phyloP scores from a whole-genome alignment of 2,797 vertebrate genomes.

The Sebastes steindachneri region DNA sequence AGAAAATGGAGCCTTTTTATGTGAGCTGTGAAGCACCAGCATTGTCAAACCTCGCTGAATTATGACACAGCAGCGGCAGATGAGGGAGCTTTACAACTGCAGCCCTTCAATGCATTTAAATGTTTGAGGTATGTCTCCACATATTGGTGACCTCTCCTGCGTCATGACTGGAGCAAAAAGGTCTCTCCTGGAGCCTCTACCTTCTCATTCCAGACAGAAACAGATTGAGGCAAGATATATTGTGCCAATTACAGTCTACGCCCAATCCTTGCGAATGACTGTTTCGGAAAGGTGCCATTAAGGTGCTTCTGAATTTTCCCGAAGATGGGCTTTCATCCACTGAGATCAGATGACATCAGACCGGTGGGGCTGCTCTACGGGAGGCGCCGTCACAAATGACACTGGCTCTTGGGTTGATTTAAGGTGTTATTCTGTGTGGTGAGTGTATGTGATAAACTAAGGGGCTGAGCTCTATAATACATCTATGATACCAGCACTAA shows the following conservation, averaged over 20 bases:
- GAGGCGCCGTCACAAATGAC: constrained; percentile 58
- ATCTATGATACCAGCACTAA: constrained; percentile 72
- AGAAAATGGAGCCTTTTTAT: constrained; percentile 66
- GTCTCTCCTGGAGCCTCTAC: constrained; percentile 34
- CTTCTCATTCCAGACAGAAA: constrained; percentile 55
- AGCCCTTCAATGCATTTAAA: constrained; percentile 60
- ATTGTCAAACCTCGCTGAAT: constrained; percentile 63
- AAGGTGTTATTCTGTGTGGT: constrained; percentile 72
- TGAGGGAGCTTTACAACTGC: constrained; percentile 51
- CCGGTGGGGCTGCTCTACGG: constrained; percentile 29
- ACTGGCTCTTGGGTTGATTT: constrained; percentile 75
- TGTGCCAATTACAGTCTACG: constrained; percentile 54
- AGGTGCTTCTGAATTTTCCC: constrained; percentile 63
- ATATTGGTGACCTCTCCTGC: constrained; percentile 49
- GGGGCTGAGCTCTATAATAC: constrained; percentile 54
- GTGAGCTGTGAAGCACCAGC: constrained; percentile 53
- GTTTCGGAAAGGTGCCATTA: constrained; percentile 67
- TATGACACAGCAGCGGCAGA: constrained; percentile 49
- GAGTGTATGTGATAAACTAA: constrained; percentile 72
- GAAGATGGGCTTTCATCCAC: constrained; percentile 53
- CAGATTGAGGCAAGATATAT: constrained; percentile 67
- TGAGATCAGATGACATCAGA: constrained; percentile 66
- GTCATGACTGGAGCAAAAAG: constrained; percentile 23
- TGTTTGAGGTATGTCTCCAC: constrained; percentile 45
- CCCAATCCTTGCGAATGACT: constrained; percentile 44